Percentiles rank a stretch among this genome's conserved stretches.
Evolutionary conservation across 2,797 vertebrate species (phyloP).

Genomic region (Myiotriccus ornatus): DNA sequence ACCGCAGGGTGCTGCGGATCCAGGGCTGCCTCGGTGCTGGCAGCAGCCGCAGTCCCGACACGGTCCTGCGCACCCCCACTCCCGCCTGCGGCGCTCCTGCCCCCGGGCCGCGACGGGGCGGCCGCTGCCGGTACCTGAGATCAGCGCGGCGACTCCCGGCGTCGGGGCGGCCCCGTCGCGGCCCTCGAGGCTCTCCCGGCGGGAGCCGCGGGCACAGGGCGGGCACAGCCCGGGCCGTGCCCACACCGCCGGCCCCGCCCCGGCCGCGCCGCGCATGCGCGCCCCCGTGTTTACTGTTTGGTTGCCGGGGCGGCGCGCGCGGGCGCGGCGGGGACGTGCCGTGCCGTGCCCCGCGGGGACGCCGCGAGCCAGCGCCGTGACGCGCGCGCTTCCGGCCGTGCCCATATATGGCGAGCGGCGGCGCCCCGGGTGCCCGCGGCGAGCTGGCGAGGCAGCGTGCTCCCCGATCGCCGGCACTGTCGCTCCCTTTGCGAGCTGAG

Average conservation of each 20-base stretch:
- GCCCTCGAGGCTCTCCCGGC: background rate
- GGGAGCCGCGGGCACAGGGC: too few species aligned
- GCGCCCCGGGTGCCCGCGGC: accelerated
- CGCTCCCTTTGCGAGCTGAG: accelerated
- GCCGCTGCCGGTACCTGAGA: background rate
- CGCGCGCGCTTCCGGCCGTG: constrained; percentile 72
- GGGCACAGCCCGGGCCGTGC: too few species aligned
- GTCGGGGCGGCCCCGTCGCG: background rate
- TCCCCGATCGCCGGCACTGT: accelerated
- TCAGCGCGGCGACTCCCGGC: background rate
- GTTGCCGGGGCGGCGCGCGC: constrained; percentile 72
- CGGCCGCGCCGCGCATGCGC: background rate
- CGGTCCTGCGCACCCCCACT: background rate
- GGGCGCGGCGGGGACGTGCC: constrained; percentile 71
- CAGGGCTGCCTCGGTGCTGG: accelerated
- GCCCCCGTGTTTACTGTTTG: constrained; percentile 74
- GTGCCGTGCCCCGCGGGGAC: constrained; percentile 67
- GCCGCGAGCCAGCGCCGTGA: constrained; percentile 71
- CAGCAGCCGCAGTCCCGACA: background rate
- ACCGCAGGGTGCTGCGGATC: too few species aligned
- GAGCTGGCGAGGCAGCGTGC: accelerated
- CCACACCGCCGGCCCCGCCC: background rate
- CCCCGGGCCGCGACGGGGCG: background rate
- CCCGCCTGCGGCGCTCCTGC: background rate
- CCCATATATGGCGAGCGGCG: constrained; percentile 78